Conservation (phyloP, 2,888 invertebrate species). For the Chymomyza fuscimana region DNA sequence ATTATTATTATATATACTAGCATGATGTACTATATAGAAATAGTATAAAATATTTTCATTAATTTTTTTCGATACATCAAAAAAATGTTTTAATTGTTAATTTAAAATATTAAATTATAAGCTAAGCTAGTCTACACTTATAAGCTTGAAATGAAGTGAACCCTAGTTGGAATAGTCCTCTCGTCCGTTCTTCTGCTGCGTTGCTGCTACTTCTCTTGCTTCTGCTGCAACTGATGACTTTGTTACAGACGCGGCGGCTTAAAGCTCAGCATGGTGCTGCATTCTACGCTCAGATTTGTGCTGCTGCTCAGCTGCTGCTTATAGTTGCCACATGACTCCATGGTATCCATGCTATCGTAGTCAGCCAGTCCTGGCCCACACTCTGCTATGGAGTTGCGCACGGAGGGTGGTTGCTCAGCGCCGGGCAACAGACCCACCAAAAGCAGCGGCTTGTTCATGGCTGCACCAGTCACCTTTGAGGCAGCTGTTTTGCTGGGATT, state of each 20-base stretch:
- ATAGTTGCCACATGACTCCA: slow-evolving; percentile 8
- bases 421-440: slow-evolving; percentile 63
- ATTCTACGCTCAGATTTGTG: slow-evolving; percentile 57
- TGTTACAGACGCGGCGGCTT: slow-evolving; percentile 67
- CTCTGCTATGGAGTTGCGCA: slow-evolving; percentile 75
- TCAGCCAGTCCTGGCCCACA: slow-evolving; percentile 47
- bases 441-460: slow-evolving; percentile 60
- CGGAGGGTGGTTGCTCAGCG: slow-evolving; percentile 66
- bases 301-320: slow-evolving; percentile 36
- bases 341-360: slow-evolving; percentile 54
- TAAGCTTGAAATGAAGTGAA: slow-evolving; percentile 23
- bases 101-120: background rate
- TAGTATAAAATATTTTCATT: slow-evolving; percentile 31
- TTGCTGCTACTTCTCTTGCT: slow-evolving; percentile 15
- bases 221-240: slow-evolving; percentile 22
- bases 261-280: slow-evolving; percentile 61
- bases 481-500: slow-evolving; percentile 20
- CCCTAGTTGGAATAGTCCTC: slow-evolving; percentile 37
- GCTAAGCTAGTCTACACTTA: background rate
- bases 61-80: slow-evolving; percentile 14
- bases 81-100: background rate
- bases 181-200: slow-evolving; percentile 23
- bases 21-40: slow-evolving; percentile 13
- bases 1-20: slow-evolving; percentile 15
- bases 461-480: slow-evolving; percentile 18